Evolutionary conservation across 2,113 vertebrate species (phyloP).

Genomic region (Apeltes quadracus): DNA sequence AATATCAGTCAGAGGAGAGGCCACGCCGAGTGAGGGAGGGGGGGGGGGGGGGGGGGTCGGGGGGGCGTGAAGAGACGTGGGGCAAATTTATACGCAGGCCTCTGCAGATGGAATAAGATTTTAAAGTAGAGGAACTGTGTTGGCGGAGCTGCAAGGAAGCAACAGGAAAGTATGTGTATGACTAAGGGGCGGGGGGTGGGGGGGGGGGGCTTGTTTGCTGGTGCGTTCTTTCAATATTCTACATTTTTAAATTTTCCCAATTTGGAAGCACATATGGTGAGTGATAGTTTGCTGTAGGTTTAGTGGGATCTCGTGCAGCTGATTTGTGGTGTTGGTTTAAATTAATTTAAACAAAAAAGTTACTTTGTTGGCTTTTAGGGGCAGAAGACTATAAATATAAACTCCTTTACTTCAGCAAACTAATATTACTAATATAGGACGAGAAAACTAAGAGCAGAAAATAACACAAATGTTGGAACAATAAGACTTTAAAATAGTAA

Average conservation of each 20-base stretch:
- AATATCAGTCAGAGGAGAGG: slow-evolving; percentile 94
- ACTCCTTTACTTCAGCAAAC: not conserved
- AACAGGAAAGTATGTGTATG: slow-evolving; percentile 31
- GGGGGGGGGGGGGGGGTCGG: slow-evolving; percentile 6
- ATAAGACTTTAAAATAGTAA: not conserved
- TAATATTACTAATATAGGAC: not conserved
- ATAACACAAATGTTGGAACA: not conserved
- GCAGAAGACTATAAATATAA: not conserved
- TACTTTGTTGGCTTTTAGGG: not conserved
- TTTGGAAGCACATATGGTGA: not conserved
- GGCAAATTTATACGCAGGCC: slow-evolving; percentile 90
- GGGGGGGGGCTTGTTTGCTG: slow-evolving; percentile 6
- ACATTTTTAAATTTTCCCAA: slow-evolving; percentile 5
- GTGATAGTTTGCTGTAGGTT: not conserved
- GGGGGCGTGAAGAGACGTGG: slow-evolving; percentile 85
- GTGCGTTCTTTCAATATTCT: not conserved
- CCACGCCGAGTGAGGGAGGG: slow-evolving; percentile 82
- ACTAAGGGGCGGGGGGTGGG: slow-evolving; percentile 12
- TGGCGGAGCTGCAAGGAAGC: slow-evolving; percentile 48
- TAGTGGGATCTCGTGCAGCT: not conserved
- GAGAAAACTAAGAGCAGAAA: not conserved
- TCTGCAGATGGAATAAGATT: slow-evolving; percentile 89
- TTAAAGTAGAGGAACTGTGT: slow-evolving; percentile 82
- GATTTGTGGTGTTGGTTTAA: not conserved
- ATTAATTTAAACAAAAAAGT: not conserved